phyloP scores from a whole-genome alignment of 2,888 invertebrate genomes.

The Tenthredo mesomela region DNA sequence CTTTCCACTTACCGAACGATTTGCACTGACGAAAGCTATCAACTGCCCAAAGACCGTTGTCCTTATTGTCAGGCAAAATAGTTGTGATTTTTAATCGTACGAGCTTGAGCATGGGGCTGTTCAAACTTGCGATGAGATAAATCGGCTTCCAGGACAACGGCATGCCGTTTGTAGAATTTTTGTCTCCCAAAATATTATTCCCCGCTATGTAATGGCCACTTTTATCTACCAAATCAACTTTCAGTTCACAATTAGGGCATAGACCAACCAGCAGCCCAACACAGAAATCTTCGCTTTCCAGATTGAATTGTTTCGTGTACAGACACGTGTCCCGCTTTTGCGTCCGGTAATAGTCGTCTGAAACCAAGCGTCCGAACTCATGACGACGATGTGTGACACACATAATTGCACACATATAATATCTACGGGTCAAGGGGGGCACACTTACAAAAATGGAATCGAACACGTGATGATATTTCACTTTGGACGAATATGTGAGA shows the following conservation, averaged over 20 bases:
- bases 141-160: conserved; percentile 60
- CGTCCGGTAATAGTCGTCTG: conserved; percentile 61
- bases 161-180: not conserved
- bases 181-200: conserved; percentile 35
- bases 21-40: conserved; percentile 60
- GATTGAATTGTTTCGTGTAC: conserved; percentile 54
- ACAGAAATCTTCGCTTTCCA: conserved; percentile 57
- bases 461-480: conserved; percentile 53
- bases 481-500: conserved; percentile 57
- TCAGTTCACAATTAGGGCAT: conserved; percentile 61
- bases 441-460: conserved; percentile 64
- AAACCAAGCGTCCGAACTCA: not conserved
- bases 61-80: not conserved
- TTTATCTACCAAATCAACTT: conserved; percentile 55
- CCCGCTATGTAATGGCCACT: not conserved
- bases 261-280: conserved; percentile 63
- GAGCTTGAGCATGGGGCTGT: not conserved
- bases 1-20: not conserved
- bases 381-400: not conserved
- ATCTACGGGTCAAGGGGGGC: conserved; percentile 25
- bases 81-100: not conserved
- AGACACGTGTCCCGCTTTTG: conserved; percentile 51
- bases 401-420: not conserved
- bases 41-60: conserved; percentile 61
- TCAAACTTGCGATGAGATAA: conserved; percentile 49